Evolutionary conservation across 1,140 invertebrate species (phyloP).

Genomic region (Trichonephila clavata): DNA sequence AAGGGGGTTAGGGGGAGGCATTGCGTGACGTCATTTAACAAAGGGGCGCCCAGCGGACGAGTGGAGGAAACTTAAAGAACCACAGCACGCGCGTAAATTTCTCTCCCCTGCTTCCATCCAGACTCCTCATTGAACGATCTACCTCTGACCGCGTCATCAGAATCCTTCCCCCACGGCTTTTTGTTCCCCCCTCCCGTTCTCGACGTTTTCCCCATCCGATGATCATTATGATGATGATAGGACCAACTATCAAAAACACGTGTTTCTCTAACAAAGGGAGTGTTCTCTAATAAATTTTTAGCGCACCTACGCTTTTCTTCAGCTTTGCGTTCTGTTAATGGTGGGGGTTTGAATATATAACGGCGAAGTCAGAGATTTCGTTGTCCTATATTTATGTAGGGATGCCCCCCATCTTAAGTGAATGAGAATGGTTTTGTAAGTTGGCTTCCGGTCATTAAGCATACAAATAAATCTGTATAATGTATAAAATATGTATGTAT

Average conservation of each 20-base stretch:
- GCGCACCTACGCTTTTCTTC: background rate
- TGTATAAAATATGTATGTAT: background rate
- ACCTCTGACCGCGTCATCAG: constrained; percentile 42
- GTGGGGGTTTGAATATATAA: background rate
- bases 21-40: constrained; percentile 66
- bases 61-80: constrained; percentile 66
- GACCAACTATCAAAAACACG: constrained; percentile 73
- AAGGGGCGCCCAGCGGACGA: constrained; percentile 18
- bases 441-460: background rate
- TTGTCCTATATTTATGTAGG: background rate
- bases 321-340: background rate
- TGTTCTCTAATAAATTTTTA: constrained; percentile 46
- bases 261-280: constrained; percentile 62
- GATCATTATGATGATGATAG: constrained; percentile 72
- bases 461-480: constrained; percentile 6
- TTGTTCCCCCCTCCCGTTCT: background rate
- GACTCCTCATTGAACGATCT: constrained; percentile 18
- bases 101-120: background rate
- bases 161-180: background rate
- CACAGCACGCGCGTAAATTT: constrained; percentile 68
- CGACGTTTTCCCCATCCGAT: background rate
- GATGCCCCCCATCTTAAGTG: background rate
- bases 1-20: background rate
- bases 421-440: constrained; percentile 9
- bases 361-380: background rate